Base-by-base conservation (phyloP, 2,888 invertebrate genomes). In the Barypeithes pellucidus region DNA sequence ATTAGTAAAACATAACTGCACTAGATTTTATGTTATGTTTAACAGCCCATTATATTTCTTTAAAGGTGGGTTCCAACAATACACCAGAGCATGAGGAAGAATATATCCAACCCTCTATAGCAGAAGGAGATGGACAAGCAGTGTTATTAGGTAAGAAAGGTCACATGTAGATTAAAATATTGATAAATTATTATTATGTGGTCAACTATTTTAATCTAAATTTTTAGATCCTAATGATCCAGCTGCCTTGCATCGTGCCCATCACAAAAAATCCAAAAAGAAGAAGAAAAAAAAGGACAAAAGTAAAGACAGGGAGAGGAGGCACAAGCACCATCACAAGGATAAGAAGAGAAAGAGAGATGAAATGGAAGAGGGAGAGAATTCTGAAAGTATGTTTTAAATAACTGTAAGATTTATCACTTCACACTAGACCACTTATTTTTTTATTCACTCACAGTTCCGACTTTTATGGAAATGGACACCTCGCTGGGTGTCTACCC, bases 221-320 rank as follows among this genome's bases (percentile, higher is more conserved):
- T 39, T 39, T 39, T 1, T 39, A 52, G 82, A 82, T 73, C 81
- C 82, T 77, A 80, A 87, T 86, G 76, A 82, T 72, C 80, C 81
- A 1, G 79, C 80, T 65, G 73, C 75, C 9, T 62, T 79, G 59
- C 70, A 80, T 4, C 80, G 84, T 16, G 81, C 87, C 59, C 89
- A 89, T 3, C 92, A 92, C 79, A 93, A 93, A 78, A 93, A 93
- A 81, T 88, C 91, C 0, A 93, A 93, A 81, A 93, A 93, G 85
- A 93, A 93, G 83, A 93, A 94, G 85, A 94, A 93, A 87, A 94
- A 93, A 86, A 93, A 93, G 84, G 90, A 91, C 80, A 88, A 88
- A 71, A 90, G 90, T 80, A 88, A 88, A 71, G 90, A 90, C 80
- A 89, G 91, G 70, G 91, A 92, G 75, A 92, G 93, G 81, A 92